Conservation (phyloP, 2,888 invertebrate genomes). For the Fabriciana adippe region DNA sequence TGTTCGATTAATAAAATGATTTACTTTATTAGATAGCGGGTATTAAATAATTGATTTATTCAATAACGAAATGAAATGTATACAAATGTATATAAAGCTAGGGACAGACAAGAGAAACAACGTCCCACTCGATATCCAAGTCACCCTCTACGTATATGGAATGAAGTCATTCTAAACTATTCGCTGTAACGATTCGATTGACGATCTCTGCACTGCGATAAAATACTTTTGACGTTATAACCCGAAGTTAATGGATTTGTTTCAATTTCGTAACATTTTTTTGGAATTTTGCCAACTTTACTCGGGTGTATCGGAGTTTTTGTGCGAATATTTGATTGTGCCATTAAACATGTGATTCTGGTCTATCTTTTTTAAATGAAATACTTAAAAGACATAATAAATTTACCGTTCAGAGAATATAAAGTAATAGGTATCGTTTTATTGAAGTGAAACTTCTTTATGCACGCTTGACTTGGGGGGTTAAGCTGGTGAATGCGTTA, state of each 20-base stretch:
- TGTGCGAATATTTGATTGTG: conserved; percentile 35
- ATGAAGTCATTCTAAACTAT: conserved; percentile 79
- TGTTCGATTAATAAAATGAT: conserved; percentile 17
- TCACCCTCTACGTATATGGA: conserved; percentile 72
- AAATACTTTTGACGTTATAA: conserved; percentile 43
- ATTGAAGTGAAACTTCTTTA: no score
- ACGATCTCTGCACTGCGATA: conserved; percentile 54
- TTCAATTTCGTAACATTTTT: conserved; percentile 41
- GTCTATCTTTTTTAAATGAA: conserved; percentile 17
- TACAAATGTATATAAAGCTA: conserved; percentile 59
- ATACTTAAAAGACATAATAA: conserved; percentile 1
- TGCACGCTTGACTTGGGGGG: no score
- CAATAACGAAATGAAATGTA: conserved; percentile 55
- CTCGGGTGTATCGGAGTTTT: conserved; percentile 39
- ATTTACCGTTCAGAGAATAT: conserved; percentile 1
- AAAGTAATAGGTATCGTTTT: no score
- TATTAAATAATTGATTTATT: conserved; percentile 57
- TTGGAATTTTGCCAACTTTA: conserved; percentile 41
- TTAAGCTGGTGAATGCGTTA: no score
- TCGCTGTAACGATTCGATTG: conserved; percentile 72
- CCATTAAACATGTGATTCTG: conserved; percentile 31
- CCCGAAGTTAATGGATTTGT: conserved; percentile 43
- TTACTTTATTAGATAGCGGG: conserved; percentile 25
- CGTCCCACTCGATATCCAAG: conserved; percentile 57
- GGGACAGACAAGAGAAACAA: conserved; percentile 51